Conservation (phyloP, 2,113 vertebrate species). For the Petaurus breviceps region DNA sequence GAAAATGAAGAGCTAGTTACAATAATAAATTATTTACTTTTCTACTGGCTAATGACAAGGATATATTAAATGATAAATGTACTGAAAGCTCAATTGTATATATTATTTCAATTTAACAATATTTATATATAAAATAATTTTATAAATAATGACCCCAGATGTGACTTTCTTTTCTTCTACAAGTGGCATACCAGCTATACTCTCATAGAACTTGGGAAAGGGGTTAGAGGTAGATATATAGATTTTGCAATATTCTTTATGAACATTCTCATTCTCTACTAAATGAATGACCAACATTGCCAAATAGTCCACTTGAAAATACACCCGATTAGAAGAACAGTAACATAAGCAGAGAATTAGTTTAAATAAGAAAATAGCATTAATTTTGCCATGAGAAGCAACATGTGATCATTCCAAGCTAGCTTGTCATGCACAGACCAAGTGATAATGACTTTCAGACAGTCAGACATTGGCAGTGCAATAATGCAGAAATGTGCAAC, state of each 20-base stretch:
- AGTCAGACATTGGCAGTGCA: background rate
- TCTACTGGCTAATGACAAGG: background rate
- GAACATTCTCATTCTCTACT: background rate
- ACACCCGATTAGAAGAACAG: background rate
- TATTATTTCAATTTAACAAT: background rate
- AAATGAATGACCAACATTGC: background rate
- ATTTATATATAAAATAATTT: too few relatives aligned
- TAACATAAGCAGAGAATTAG: background rate
- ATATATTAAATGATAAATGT: background rate
- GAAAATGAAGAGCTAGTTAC: background rate
- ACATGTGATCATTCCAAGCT: background rate
- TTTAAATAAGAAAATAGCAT: background rate
- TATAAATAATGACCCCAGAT: background rate
- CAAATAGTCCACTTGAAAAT: background rate
- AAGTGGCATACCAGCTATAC: background rate
- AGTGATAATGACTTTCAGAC: background rate
- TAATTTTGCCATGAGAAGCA: background rate
- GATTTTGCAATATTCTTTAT: background rate
- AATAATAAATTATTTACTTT: background rate
- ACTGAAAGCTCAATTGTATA: background rate
- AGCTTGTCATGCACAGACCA: background rate
- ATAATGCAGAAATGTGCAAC: background rate
- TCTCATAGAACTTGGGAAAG: background rate
- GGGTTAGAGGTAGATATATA: background rate
- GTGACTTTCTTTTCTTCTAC: background rate